phyloP scores from a whole-genome alignment of 2,797 vertebrate species.

The Steatocranus sp. region DNA sequence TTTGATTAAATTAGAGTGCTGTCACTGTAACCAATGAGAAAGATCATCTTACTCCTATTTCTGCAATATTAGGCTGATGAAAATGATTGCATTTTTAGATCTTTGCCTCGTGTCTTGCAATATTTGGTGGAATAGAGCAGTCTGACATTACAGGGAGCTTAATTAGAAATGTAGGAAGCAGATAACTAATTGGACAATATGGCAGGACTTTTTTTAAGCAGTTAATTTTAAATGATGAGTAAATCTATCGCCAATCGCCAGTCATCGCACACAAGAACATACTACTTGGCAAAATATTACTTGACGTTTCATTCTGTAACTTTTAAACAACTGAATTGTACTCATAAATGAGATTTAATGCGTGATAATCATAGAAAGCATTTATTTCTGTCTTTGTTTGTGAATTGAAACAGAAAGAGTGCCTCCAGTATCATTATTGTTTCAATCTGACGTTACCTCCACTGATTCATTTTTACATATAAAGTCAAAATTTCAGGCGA shows the following conservation, averaged over 20 bases:
- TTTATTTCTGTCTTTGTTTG: neutral
- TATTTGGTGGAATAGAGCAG: conserved; percentile 17
- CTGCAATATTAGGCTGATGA: conserved; percentile 55
- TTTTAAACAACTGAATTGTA: neutral
- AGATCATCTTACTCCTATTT: conserved; percentile 51
- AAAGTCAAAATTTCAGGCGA: fast-evolving
- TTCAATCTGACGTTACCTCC: neutral
- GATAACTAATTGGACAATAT: conserved; percentile 43
- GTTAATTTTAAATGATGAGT: conserved; percentile 24
- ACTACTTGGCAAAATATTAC: neutral
- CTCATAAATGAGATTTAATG: neutral
- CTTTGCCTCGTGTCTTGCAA: conserved; percentile 14
- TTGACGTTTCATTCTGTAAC: neutral
- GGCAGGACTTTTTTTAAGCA: neutral
- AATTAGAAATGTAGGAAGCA: conserved; percentile 39
- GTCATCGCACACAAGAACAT: neutral
- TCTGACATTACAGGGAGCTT: conserved; percentile 15
- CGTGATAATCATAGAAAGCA: fast-evolving
- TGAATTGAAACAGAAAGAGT: neutral
- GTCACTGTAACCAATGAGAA: conserved; percentile 60
- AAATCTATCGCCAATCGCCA: neutral
- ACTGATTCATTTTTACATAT: neutral
- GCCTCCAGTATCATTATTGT: neutral
- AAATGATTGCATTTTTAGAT: conserved; percentile 48
- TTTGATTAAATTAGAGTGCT: conserved; percentile 66